These are phyloP conservation scores for Procambarus virginalis DNA, from an alignment of 1,140 invertebrate genomes.

Conservation along the genomic window DNA sequence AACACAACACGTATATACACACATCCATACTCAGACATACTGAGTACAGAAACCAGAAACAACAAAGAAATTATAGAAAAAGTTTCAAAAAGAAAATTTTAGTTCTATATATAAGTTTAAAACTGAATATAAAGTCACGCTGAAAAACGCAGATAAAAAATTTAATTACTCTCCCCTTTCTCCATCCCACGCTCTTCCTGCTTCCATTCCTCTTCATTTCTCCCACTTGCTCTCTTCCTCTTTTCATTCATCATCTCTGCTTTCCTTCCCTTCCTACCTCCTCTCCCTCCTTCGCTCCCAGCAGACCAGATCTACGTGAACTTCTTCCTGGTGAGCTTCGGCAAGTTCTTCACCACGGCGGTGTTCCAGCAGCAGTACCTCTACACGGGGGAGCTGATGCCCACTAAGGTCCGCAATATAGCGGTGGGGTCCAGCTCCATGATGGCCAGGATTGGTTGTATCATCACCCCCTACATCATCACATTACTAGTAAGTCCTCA, in stretches of 20 bases:
- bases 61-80: background rate
- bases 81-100: too few species aligned
- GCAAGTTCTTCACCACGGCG: constrained; percentile 88
- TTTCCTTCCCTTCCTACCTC: background rate
- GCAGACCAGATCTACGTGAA: constrained; percentile 57
- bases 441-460: constrained; percentile 84
- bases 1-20: too few species aligned
- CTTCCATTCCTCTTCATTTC: too few species aligned
- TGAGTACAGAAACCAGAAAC: background rate
- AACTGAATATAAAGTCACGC: background rate
- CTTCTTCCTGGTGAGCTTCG: constrained; percentile 74
- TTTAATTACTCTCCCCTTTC: background rate
- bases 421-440: constrained; percentile 87
- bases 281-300: background rate
- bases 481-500: constrained; percentile 71
- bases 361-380: constrained; percentile 87
- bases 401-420: constrained; percentile 87
- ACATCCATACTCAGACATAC: background rate
- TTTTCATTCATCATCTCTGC: too few species aligned
- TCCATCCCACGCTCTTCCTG: background rate
- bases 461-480: constrained; percentile 84
- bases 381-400: constrained; percentile 88
- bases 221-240: too few species aligned
- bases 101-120: background rate
- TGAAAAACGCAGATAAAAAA: background rate